A percentile compares a stretch with the other conserved stretches of the same genome.
Evolutionary conservation across 2,113 vertebrate species (phyloP).

Genomic region (Bothrops jararaca): DNA sequence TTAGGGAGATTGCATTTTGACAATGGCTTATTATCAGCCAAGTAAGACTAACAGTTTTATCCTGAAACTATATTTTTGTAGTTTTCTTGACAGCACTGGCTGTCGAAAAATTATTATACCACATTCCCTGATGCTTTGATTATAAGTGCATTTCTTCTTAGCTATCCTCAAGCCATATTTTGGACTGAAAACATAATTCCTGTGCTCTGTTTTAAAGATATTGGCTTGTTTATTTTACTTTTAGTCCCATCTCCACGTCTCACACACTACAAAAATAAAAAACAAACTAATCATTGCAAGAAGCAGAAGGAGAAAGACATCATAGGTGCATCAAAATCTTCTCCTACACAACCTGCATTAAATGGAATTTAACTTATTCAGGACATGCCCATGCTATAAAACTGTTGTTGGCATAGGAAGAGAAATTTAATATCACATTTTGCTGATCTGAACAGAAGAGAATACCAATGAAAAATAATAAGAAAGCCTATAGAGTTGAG

Average conservation of each 20-base stretch:
- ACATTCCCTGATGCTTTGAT: constrained; percentile 17
- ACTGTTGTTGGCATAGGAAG: not conserved
- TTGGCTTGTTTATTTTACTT: not conserved
- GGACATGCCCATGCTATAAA: not conserved
- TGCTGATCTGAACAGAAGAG: constrained; percentile 16
- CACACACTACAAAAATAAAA: not conserved
- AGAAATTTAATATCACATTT: constrained; percentile 7
- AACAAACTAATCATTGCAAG: not conserved
- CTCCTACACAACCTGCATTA: not conserved
- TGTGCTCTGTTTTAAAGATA: not conserved
- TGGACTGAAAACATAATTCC: not conserved
- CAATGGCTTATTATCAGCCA: constrained; percentile 16
- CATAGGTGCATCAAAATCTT: not conserved
- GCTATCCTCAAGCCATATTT: not conserved
- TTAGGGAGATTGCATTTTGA: constrained; percentile 22
- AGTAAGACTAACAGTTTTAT: constrained; percentile 18
- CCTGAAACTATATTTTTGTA: not conserved
- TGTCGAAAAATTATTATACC: not conserved
- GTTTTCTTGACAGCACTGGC: constrained; percentile 7
- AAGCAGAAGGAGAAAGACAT: no score
- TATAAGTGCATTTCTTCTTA: not conserved
- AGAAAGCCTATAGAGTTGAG: not conserved
- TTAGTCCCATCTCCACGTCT: not conserved
- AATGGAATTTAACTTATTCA: not conserved
- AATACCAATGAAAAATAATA: not conserved